Evolutionary conservation across 2,113 vertebrate genomes (phyloP).

Genomic region (Chaenogobius annularis): DNA sequence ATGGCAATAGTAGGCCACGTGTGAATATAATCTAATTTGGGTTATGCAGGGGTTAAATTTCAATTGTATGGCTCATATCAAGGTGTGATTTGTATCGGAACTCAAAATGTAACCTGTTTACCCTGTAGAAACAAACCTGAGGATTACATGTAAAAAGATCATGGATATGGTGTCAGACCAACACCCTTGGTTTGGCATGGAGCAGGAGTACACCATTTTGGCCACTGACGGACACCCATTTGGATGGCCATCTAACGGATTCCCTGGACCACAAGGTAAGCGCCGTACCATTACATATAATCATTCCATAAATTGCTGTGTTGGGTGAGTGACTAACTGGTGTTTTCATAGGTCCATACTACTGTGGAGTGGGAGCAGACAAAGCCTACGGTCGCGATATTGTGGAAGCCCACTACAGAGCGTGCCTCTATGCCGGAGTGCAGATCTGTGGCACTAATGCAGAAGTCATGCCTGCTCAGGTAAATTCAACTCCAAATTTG

Average conservation of each 20-base stretch:
- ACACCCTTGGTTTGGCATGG: conserved; percentile 97
- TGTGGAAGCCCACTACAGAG: conserved; percentile 94
- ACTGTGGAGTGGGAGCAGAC: conserved; percentile 95
- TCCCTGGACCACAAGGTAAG: conserved; percentile 94
- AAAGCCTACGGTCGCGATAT: conserved; percentile 94
- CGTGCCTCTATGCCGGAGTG: conserved; percentile 93
- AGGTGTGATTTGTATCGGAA: background rate
- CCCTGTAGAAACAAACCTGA: conserved; percentile 87
- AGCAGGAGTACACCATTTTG: conserved; percentile 95
- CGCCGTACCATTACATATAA: fast-evolving
- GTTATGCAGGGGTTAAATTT: background rate
- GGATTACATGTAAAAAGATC: conserved; percentile 85
- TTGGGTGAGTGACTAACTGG: background rate
- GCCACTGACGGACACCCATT: conserved; percentile 94
- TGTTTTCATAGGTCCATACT: conserved; percentile 86
- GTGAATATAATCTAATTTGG: background rate
- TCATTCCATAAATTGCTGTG: background rate
- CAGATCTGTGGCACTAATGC: conserved; percentile 95
- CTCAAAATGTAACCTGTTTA: background rate
- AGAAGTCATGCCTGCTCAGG: conserved; percentile 98
- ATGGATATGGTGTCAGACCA: conserved; percentile 92
- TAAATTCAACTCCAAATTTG: conserved; percentile 52
- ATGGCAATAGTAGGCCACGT: background rate
- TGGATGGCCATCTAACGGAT: conserved; percentile 97
- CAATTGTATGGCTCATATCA: background rate